Evolutionary conservation across 64 coral and sea anemone genomes (phyloP).

Genomic region (Astreopora myriophthalma): DNA sequence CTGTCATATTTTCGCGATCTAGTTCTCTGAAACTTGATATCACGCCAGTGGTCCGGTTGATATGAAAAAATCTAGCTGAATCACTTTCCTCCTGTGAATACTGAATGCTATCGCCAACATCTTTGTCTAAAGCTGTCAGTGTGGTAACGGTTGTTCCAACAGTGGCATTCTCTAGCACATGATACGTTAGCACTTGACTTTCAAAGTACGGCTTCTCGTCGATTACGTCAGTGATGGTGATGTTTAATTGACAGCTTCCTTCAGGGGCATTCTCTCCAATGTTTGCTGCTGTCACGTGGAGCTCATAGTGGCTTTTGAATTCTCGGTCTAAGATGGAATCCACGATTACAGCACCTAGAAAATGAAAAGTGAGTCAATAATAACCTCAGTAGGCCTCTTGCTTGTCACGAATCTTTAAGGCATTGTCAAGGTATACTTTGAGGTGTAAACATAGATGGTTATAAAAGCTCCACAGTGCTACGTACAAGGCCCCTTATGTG

Average conservation of each 20-base stretch:
- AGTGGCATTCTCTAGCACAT: conserved; percentile 68
- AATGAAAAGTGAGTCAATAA: background rate
- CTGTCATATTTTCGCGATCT: conserved; percentile 77
- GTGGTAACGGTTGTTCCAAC: conserved; percentile 63
- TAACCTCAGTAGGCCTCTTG: background rate
- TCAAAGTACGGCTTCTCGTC: conserved; percentile 88
- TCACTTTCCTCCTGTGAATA: conserved; percentile 66
- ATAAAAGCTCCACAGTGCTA: too few relatives aligned
- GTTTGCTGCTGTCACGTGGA: conserved; percentile 83
- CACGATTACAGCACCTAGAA: conserved; percentile 81
- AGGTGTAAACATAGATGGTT: too few relatives aligned
- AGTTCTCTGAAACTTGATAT: conserved; percentile 39
- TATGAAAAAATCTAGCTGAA: conserved; percentile 55
- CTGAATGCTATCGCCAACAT: conserved; percentile 64
- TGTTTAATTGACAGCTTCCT: conserved; percentile 62
- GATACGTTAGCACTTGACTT: conserved; percentile 28
- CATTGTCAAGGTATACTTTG: background rate
- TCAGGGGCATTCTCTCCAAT: conserved; percentile 63
- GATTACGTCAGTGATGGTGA: conserved; percentile 90
- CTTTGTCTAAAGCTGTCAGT: conserved; percentile 76
- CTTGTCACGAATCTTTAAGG: background rate
- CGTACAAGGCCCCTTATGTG: too few relatives aligned
- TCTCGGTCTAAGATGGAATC: conserved; percentile 83
- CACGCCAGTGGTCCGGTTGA: conserved; percentile 78
- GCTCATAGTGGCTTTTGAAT: conserved; percentile 78